Evolutionary conservation across 2,113 vertebrate genomes (phyloP), one percentile per base, ranked within the genome.

Genomic region (Cacatua alba): DNA sequence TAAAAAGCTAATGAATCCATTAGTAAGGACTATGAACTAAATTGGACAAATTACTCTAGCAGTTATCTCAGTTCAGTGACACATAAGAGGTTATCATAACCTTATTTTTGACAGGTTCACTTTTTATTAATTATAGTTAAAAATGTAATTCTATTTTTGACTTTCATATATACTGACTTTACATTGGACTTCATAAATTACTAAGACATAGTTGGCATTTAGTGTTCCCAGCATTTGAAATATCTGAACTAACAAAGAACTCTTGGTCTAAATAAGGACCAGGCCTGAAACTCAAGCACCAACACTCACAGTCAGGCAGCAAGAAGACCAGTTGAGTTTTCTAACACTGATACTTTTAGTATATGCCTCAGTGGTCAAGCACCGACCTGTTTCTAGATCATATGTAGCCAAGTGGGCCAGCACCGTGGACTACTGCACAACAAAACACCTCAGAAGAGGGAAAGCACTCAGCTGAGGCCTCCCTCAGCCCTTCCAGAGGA

Each of bases 1-100:
- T 11, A 86, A 94, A 88, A 90, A 86, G 46, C n/a, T 77, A 96
- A 92, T 28, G 48, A 46, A 90, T 75, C 51, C 60, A 70, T 92
- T 81, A 94, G 53, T 31, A 81, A 74, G 55, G 68, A 86, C 59
- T 81, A 69, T 26, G 49, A 93, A 90, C n/a, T 90, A 93, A 90
- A 93, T 0, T 69, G 25, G 48, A 88, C n/a, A 83, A 92, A 92
- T 92, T 90, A 57, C 41, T 62, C 39, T 28, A 80, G 68, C 25
- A 74, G 83, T 77, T 88, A 76, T 37, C 25, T 60, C 65, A 80
- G 49, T 53, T 92, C 59, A 80, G 60, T 72, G 33, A 78, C 31
- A 86, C 35, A 81, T 5, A 55, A 67, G 20, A 78, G 37, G 41
- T 39, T 81, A 81, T 26, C 25, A 41, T 5, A 82, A 43, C 10